Base-by-base conservation (phyloP, 92 coral and sea anemone species). In the Virgularia gustaviana region DNA sequence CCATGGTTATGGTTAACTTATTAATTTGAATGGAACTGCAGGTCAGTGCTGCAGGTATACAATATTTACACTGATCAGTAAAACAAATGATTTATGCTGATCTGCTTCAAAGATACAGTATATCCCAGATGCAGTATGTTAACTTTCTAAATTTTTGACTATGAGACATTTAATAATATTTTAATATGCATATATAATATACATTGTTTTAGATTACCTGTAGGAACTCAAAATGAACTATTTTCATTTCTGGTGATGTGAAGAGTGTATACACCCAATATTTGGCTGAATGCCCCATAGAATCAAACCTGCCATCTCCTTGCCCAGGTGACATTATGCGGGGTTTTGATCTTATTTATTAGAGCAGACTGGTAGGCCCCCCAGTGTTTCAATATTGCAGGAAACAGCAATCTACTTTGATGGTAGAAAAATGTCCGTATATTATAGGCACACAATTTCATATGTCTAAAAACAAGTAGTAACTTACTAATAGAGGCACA, bases 1-100 rank as follows among this genome's bases (percentile, higher is more conserved):
- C 83, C 83, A 79, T 71, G 44, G 66, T 57, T 13, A 15, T 71
- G 35, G 78, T 79, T n/a, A 43, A n/a, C n/a, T n/a, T n/a, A n/a
- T n/a, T n/a, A n/a, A n/a, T n/a, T n/a, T n/a, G n/a, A n/a, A n/a
- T n/a, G n/a, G n/a, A n/a, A n/a, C n/a, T n/a, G n/a, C n/a, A n/a
- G n/a, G n/a, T n/a, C n/a, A n/a, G n/a, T n/a, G n/a, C n/a, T n/a
- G n/a, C n/a, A n/a, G n/a, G n/a, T n/a, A n/a, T n/a, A n/a, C n/a
- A n/a, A n/a, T n/a, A n/a, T n/a, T n/a, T n/a, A n/a, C n/a, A n/a
- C n/a, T n/a, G n/a, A n/a, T n/a, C n/a, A n/a, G n/a, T n/a, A n/a
- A n/a, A n/a, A n/a, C n/a, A n/a, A n/a, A n/a, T n/a, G n/a, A n/a
- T n/a, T n/a, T n/a, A n/a, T n/a, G n/a, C n/a, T n/a, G n/a, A n/a